These are phyloP conservation scores for Arrhopalites spinosus DNA, from an alignment of 2,888 invertebrate genomes.

Conservation along the genomic window DNA sequence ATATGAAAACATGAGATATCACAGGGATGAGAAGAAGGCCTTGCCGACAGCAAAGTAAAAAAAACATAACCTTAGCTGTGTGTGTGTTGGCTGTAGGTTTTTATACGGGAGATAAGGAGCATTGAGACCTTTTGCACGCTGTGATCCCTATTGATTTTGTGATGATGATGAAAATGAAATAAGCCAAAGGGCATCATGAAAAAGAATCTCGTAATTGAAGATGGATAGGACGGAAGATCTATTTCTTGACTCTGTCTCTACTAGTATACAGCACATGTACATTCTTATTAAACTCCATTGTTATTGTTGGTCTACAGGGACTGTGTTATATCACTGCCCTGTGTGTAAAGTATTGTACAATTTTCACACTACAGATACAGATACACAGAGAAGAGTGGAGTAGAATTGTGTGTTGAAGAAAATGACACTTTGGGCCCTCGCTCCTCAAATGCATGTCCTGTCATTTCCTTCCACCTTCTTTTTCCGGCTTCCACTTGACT, in stretches of 20 bases:
- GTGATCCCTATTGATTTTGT: constrained; percentile 54
- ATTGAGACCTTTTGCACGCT: constrained; percentile 44
- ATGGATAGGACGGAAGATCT: constrained; percentile 21
- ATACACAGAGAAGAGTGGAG: not conserved
- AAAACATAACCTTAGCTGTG: not conserved
- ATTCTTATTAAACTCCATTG: constrained; percentile 1
- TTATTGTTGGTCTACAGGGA: constrained; percentile 18
- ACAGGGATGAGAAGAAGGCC: no score
- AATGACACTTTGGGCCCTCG: constrained; percentile 24
- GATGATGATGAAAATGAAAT: constrained; percentile 55
- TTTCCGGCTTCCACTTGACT: constrained; percentile 34
- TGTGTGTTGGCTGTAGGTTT: not conserved
- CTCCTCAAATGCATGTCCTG: not conserved
- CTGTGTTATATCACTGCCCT: not conserved
- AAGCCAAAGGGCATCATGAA: constrained; percentile 55
- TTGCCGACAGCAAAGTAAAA: no score
- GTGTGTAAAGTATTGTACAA: no score
- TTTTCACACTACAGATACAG: not conserved
- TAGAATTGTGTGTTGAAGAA: constrained; percentile 18
- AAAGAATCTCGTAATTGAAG: constrained; percentile 55
- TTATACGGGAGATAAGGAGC: constrained; percentile 25
- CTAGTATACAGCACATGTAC: not conserved
- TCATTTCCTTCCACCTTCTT: constrained; percentile 23
- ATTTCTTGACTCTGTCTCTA: constrained; percentile 16
- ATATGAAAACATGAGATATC: no score